These are phyloP conservation scores for Pachyseris speciosa DNA, from an alignment of 64 coral and sea anemone genomes.

Conservation along the genomic window DNA sequence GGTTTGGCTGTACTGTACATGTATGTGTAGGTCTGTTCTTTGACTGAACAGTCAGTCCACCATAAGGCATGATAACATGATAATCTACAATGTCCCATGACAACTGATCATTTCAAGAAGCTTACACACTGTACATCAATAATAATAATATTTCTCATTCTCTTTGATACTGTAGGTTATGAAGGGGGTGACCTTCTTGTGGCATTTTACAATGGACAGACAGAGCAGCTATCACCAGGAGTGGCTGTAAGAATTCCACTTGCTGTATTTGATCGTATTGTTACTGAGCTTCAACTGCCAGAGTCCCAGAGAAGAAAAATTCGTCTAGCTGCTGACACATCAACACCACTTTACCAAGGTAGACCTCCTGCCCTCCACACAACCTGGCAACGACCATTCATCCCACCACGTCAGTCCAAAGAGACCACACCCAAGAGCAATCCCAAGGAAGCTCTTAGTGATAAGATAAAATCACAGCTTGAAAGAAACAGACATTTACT, in stretches of 20 bases:
- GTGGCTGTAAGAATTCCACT: constrained; percentile 88
- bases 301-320: constrained; percentile 93
- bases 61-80: too few species aligned
- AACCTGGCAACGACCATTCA: constrained; percentile 82
- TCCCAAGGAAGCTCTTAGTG: constrained; percentile 47
- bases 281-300: constrained; percentile 91
- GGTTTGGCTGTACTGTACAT: too few species aligned
- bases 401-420: constrained; percentile 43
- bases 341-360: constrained; percentile 52
- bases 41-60: too few species aligned
- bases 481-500: constrained; percentile 80
- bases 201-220: constrained; percentile 93
- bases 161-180: constrained; percentile 1
- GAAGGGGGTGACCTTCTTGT: constrained; percentile 78
- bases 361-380: constrained; percentile 25
- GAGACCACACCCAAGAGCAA: not conserved
- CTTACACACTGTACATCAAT: too few species aligned
- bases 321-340: constrained; percentile 57
- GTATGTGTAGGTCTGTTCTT: too few species aligned
- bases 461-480: constrained; percentile 78
- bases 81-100: too few species aligned
- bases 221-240: constrained; percentile 57
- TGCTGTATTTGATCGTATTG: constrained; percentile 80
- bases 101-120: too few species aligned
- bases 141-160: not conserved